Evolutionary conservation across 2,888 invertebrate species (phyloP).

Genomic region (Achlya flavicornis): DNA sequence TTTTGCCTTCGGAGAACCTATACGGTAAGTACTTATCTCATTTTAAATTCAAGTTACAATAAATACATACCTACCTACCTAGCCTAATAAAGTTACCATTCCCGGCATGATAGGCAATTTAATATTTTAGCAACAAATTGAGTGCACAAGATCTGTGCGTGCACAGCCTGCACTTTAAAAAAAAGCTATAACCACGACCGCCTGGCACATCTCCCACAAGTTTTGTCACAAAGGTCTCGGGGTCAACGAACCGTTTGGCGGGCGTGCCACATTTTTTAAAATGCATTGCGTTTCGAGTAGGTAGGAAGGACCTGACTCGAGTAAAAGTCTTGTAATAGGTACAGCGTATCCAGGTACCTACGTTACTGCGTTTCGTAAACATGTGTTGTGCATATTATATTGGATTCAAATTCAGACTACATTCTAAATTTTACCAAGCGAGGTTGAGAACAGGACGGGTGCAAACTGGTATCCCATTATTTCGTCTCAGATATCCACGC

Average conservation of each 20-base stretch:
- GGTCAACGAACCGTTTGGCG: slow-evolving; percentile 78
- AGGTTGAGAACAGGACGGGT: too few relatives aligned
- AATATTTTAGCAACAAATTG: slow-evolving; percentile 45
- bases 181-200: slow-evolving; percentile 50
- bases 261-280: slow-evolving; percentile 74
- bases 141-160: slow-evolving; percentile 40
- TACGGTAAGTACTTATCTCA: too few relatives aligned
- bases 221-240: slow-evolving; percentile 78
- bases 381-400: background rate
- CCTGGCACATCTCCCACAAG: slow-evolving; percentile 72
- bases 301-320: slow-evolving; percentile 41
- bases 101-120: slow-evolving; percentile 29
- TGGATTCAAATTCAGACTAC: background rate
- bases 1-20: too few relatives aligned
- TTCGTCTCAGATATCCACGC: background rate
- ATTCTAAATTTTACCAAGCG: too few relatives aligned
- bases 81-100: slow-evolving; percentile 12
- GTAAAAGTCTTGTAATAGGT: slow-evolving; percentile 43
- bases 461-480: slow-evolving; percentile 1
- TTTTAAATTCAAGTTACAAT: too few relatives aligned
- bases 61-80: background rate
- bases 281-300: slow-evolving; percentile 49
- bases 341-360: background rate
- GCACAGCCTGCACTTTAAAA: slow-evolving; percentile 23
- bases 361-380: background rate